Conservation (phyloP, 2,113 vertebrate species). For the Odobenus rosmarus region DNA sequence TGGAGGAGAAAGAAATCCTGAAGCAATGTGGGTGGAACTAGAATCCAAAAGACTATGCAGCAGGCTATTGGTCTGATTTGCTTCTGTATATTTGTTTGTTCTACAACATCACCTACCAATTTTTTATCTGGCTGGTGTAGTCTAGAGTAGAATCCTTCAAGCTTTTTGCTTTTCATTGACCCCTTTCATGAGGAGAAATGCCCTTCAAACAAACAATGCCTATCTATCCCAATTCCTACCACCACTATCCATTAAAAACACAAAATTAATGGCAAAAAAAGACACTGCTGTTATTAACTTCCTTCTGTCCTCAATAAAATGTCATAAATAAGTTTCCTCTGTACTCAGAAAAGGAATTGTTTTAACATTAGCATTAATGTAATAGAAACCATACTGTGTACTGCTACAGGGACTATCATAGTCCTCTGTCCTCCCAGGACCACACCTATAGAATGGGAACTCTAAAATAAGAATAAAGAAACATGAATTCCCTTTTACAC, state of each 20-base stretch:
- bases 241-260: slow-evolving; percentile 18
- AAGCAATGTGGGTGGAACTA: not conserved
- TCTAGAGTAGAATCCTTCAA: not conserved
- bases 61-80: not conserved
- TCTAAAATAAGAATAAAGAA: slow-evolving; percentile 23
- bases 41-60: not conserved
- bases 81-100: not conserved
- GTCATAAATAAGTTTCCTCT: slow-evolving; percentile 11
- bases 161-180: not conserved
- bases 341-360: not conserved
- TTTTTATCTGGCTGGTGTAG: not conserved
- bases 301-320: not conserved
- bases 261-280: not conserved
- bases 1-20: not conserved
- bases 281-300: not conserved
- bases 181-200: slow-evolving; percentile 5
- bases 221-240: not conserved
- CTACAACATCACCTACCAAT: not conserved
- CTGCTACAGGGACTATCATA: not conserved
- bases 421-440: not conserved
- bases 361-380: not conserved
- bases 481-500: not conserved
- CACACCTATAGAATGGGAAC: not conserved
- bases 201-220: not conserved
- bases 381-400: not conserved